phyloP scores from a whole-genome alignment of 2,888 invertebrate species.

The Euplexia lucipara region DNA sequence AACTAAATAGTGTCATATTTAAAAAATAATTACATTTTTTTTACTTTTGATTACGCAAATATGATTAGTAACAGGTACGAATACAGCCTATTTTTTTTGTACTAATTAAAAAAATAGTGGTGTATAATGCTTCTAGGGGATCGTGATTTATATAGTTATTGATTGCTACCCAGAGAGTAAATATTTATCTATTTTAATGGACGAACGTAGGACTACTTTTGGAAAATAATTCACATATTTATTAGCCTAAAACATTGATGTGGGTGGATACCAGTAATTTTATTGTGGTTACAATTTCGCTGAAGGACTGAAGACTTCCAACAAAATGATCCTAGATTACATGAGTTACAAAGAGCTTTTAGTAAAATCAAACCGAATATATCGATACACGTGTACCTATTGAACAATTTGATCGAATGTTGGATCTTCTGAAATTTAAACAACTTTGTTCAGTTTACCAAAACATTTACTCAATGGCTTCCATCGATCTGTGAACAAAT shows the following conservation, averaged over 20 bases:
- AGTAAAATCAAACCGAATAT: too few relatives aligned
- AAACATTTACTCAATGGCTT: conserved; percentile 41
- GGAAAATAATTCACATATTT: not conserved
- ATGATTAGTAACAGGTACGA: too few relatives aligned
- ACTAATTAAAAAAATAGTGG: too few relatives aligned
- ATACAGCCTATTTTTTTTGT: too few relatives aligned
- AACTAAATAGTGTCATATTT: too few relatives aligned
- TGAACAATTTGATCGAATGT: not conserved
- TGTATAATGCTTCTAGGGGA: too few relatives aligned
- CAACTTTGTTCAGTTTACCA: not conserved
- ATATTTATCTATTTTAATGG: not conserved
- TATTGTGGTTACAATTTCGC: conserved; percentile 19
- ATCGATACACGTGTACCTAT: not conserved
- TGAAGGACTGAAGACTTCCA: conserved; percentile 14
- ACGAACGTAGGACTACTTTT: not conserved
- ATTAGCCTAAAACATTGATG: conserved; percentile 7
- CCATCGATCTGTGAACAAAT: conserved; percentile 44
- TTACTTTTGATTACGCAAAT: too few relatives aligned
- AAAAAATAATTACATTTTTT: too few relatives aligned
- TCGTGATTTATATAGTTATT: too few relatives aligned
- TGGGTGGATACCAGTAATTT: not conserved
- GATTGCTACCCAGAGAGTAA: not conserved
- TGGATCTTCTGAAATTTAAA: not conserved
- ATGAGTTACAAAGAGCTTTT: conserved; percentile 18
- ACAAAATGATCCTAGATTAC: conserved; percentile 36